Evolutionary conservation across 2,797 vertebrate genomes (phyloP), one percentile per base, ranked within the genome.

Genomic region (Amazonetta brasiliensis): DNA sequence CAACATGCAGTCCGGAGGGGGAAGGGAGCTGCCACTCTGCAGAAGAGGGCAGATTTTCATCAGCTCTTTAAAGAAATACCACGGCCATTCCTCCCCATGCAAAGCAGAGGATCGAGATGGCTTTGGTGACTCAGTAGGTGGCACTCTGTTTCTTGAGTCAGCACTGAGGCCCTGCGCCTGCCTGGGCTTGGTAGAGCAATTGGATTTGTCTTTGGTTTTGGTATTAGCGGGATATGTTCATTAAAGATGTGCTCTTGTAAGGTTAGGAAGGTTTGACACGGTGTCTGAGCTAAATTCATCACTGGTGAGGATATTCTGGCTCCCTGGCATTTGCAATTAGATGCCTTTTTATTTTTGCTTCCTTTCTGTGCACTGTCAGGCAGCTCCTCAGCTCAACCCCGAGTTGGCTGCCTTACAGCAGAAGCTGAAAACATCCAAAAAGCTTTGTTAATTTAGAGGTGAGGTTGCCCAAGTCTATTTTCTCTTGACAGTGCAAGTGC

Each of bases 81-180:
- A 12, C 21, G 52, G 31, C 72, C 2, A 19, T 25, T 64, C 59
- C 50, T 88, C 22, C 31, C 33, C n/a, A 1, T 28, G 3, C 41
- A 37, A 21, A 68, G 46, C 55, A 15, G 69, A 82, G 55, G 14
- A 11, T 52, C 62, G 39, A 85, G 87, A 73, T 91, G 52, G n/a
- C 63, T 4, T 12, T 78, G 17, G 77, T 72, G 66, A 41, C 88
- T 94, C 95, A 92, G 91, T 69, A 95, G 92, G 84, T 95, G 79
- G 91, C 94, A 92, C 91, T 95, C 89, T 89, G 48, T 48, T 93
- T 77, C 87, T 74, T 77, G 84, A 92, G 58, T 63, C 76, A 69
- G 82, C 73, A 5, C 54, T 0, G 2, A 76, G 73, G 41, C 31
- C 9, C 9, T 7, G 31, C 41, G 54, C 23, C 39, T 75, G 60